phyloP scores from a whole-genome alignment of 1,140 invertebrate genomes.

The Apis dorsata region DNA sequence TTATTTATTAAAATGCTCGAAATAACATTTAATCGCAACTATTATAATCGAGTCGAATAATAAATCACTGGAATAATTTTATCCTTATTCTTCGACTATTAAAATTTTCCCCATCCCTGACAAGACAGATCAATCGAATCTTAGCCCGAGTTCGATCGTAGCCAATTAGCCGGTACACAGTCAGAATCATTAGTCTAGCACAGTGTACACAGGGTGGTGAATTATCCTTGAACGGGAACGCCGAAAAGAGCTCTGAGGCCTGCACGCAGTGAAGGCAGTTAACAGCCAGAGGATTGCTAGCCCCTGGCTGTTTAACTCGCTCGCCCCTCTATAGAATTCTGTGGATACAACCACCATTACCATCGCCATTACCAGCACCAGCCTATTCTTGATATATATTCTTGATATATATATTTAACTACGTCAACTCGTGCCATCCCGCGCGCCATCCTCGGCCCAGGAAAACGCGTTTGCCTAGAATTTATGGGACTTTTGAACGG shows the following conservation, averaged over 20 bases:
- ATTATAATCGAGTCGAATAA: too few relatives aligned
- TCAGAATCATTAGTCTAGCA: constrained; percentile 50
- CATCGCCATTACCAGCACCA: constrained; percentile 43
- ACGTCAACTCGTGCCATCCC: constrained; percentile 41
- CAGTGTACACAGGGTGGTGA: constrained; percentile 35
- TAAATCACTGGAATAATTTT: too few relatives aligned
- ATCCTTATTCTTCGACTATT: too few relatives aligned
- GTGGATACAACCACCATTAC: constrained; percentile 52
- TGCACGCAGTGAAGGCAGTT: constrained; percentile 63
- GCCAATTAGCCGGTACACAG: constrained; percentile 51
- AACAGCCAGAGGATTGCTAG: constrained; percentile 68
- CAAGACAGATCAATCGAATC: background rate
- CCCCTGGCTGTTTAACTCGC: constrained; percentile 72
- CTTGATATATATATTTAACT: constrained; percentile 33
- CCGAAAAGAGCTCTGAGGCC: constrained; percentile 49
- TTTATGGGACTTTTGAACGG: constrained; percentile 74
- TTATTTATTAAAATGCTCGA: too few relatives aligned
- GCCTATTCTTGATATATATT: constrained; percentile 33
- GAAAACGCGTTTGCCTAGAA: constrained; percentile 54
- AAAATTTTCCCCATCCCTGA: too few relatives aligned
- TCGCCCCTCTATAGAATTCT: constrained; percentile 62
- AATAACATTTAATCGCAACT: too few relatives aligned
- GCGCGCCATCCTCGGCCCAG: constrained; percentile 15
- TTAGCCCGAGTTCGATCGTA: background rate
- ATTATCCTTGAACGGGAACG: constrained; percentile 37